Conservation (phyloP, 1,140 invertebrate genomes). For the Colletes gigas region DNA sequence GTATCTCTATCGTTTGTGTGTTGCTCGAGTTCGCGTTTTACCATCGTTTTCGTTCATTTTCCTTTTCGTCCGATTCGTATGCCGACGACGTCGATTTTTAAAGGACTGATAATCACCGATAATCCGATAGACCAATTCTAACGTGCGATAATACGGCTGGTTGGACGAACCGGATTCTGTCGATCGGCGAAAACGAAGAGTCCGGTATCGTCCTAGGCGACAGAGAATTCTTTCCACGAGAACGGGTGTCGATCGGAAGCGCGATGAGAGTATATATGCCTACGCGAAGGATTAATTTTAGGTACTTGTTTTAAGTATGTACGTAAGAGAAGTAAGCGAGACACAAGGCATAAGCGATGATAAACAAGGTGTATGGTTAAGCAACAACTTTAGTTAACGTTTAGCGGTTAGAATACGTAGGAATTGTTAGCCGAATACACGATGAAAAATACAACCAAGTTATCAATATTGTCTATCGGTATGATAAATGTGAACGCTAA, state of each 20-base stretch:
- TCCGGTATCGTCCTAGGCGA: not conserved
- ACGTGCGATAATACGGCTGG: constrained; percentile 18
- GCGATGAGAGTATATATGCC: constrained; percentile 40
- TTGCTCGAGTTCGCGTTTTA: not conserved
- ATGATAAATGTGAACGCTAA: constrained; percentile 68
- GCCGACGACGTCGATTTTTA: not conserved
- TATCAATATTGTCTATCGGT: constrained; percentile 66
- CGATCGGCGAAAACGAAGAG: not conserved
- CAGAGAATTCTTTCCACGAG: constrained; percentile 47
- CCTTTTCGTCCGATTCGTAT: constrained; percentile 21
- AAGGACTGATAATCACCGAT: constrained; percentile 12
- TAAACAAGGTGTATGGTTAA: constrained; percentile 44
- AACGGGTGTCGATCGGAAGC: constrained; percentile 18
- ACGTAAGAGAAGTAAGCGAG: constrained; percentile 27
- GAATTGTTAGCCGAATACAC: constrained; percentile 62
- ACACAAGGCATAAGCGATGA: not conserved
- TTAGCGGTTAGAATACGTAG: constrained; percentile 63
- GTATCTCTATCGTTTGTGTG: not conserved
- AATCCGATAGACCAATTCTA: constrained; percentile 49
- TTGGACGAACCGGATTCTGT: not conserved
- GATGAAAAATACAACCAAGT: constrained; percentile 53
- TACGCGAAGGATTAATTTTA: constrained; percentile 56
- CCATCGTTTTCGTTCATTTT: not conserved
- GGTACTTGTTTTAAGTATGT: constrained; percentile 36
- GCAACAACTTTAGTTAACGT: constrained; percentile 58